Conservation (phyloP, 2,888 invertebrate genomes). For the Brenthis ino region DNA sequence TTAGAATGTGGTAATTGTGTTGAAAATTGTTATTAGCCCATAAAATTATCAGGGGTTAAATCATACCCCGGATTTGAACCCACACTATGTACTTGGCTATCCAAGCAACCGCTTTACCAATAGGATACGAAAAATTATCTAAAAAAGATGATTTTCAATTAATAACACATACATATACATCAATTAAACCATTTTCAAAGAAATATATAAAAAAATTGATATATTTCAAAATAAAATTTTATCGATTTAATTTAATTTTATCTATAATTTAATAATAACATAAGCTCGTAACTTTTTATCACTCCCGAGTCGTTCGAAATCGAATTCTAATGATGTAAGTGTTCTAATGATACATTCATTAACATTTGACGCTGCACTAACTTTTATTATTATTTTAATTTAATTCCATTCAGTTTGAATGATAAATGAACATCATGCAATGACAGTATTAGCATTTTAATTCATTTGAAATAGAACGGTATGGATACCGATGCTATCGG, state of each 20-base stretch:
- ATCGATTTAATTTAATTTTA: background rate
- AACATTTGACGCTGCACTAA: slow-evolving; percentile 14
- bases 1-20: no score
- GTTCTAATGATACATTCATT: slow-evolving; percentile 8
- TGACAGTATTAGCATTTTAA: slow-evolving; percentile 62
- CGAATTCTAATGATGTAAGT: background rate
- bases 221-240: slow-evolving; percentile 1
- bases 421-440: slow-evolving; percentile 55
- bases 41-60: no score
- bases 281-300: slow-evolving; percentile 8
- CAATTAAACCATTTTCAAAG: no score
- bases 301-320: background rate
- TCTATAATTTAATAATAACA: no score
- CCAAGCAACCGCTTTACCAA: no score
- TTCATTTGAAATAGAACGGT: slow-evolving; percentile 60
- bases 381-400: slow-evolving; percentile 43
- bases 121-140: no score
- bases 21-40: no score
- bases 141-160: no score
- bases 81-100: no score
- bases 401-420: slow-evolving; percentile 45
- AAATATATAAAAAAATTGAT: no score
- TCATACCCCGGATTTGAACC: no score
- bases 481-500: slow-evolving; percentile 55
- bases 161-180: no score